Conservation (phyloP, 2,888 invertebrate genomes). For the Rhabditophanes sp. region DNA sequence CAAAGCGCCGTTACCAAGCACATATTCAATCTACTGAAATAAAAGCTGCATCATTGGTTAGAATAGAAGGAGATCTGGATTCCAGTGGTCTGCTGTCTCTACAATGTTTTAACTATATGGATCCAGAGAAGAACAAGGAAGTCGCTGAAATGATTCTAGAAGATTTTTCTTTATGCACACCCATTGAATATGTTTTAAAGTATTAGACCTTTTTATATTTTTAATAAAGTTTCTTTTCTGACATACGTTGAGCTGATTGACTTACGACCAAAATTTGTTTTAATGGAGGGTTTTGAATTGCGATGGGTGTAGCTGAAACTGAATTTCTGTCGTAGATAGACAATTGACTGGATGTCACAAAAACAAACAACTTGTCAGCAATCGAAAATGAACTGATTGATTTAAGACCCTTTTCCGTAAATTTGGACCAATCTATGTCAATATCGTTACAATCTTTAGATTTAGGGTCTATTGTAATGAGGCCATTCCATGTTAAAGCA, state of each 20-base stretch:
- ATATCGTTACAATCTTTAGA: slow-evolving; percentile 28
- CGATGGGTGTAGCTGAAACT: slow-evolving; percentile 20
- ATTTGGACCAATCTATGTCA: slow-evolving; percentile 36
- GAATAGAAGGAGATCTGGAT: too few relatives aligned
- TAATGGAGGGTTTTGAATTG: slow-evolving; percentile 34
- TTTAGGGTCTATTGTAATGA: slow-evolving; percentile 16
- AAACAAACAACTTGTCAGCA: slow-evolving; percentile 40
- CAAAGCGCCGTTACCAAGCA: too few relatives aligned
- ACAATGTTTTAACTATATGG: too few relatives aligned
- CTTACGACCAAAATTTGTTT: slow-evolving; percentile 39
- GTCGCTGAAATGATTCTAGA: slow-evolving; percentile 1
- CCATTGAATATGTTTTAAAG: too few relatives aligned
- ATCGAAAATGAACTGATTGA: slow-evolving; percentile 35
- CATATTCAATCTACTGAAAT: too few relatives aligned
- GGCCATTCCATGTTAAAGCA: slow-evolving; percentile 41
- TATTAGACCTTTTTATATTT: not conserved
- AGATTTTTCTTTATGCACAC: not conserved
- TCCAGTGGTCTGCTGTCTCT: too few relatives aligned
- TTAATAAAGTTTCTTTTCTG: slow-evolving; percentile 1
- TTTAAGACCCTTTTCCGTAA: slow-evolving; percentile 37
- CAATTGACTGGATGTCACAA: slow-evolving; percentile 34
- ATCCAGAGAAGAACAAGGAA: too few relatives aligned
- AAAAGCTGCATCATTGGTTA: too few relatives aligned
- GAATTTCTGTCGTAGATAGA: slow-evolving; percentile 28
- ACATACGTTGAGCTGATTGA: slow-evolving; percentile 41